Evolutionary conservation across 2,113 vertebrate genomes (phyloP), one percentile per base, ranked within the genome.

Genomic region (Hypocryptadius cinnamomeus): DNA sequence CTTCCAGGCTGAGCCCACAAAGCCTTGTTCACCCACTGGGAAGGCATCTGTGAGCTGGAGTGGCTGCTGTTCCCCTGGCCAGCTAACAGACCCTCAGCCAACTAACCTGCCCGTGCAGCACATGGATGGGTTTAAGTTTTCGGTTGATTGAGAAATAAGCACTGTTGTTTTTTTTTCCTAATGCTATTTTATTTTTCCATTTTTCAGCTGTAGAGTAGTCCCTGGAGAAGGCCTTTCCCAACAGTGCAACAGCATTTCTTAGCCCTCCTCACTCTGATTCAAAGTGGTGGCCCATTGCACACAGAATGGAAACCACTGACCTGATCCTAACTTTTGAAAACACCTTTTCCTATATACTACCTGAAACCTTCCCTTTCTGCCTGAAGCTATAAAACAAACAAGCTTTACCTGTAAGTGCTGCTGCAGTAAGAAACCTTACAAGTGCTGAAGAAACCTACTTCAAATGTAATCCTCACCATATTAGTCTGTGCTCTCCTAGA

Each of bases 121-220:
- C 74, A 1, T 35, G 74, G 68, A 1, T 37, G 72, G 76, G 53
- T 57, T 89, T 64, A 64, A 53, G 68, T 91, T 90, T 90, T 73
- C 68, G 48, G 86, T 91, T 91, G 33, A 89, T 92, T 86, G 84
- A 92, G 90, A 90, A 74, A 81, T 87, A 56, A 87, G 76, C 56
- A 91, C 94, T 86, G 72, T 9, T 35, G n/a, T 68, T 81, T 89
- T 72, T 79, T 33, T 59, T 13, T 31, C 3, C 97, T 98, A 98
- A 98, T 85, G 86, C 96, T 98, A 53, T 97, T 97, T 97, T 98
- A 85, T 98, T 98, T 96, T 98, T 97, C 97, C 97, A 93, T 98
- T 98, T 98, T 99, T 94, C 98, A 99, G 99, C 98, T 98, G 97
- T 98, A 98, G 98, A 98, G 93, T 98, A 98, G 98, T 96, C 96